Base-by-base conservation (phyloP, 2,113 vertebrate species). In the Barnardius zonarius region DNA sequence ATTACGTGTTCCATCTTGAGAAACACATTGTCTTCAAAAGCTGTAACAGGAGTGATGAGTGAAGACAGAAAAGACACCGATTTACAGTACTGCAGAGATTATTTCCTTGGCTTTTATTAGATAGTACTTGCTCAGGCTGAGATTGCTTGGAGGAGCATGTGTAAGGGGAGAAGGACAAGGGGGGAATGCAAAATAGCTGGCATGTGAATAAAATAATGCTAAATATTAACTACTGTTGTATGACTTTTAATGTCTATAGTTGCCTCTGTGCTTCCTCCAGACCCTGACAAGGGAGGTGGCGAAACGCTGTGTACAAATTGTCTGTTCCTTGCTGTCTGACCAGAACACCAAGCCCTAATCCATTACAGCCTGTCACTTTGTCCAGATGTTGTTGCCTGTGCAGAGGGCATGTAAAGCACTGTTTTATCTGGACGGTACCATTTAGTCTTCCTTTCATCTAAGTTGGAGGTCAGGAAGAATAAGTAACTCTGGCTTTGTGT, bases 291-390 rank as follows among this genome's bases (percentile, higher is more conserved):
- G 19, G 41, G 23, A 14, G 3, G 51, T n/a, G 48, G 18, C 7
- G 30, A 41, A 75, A 73, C 1, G 4, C 37, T 54, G 24, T 0
- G 1, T 31, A 17, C 2, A 15, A 51, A 31, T 49, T 28, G 12
- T 13, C 5, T 2, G 13, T 49, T 67, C 63, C 23, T 30, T 11
- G 43, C 6, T 17, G 25, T 16, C 24, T 48, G 39, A 59, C 10
- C 10, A 31, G 2, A 64, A n/a, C 63, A 43, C 37, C 37, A 13
- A 41, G 73, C 18, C 55, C 74, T 2, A 8, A 41, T 48, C 52
- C 12, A 14, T 49, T 63, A 6, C 27, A 52, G 61, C 27, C 67
- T 62, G 37, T 49, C 48, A 15, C 67, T 35, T 13, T 6, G 57
- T 51, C 19, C 70, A 88, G 82, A 22, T 46, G 54, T 37, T 79